Evolutionary conservation across 2,113 vertebrate species (phyloP), one percentile per base, ranked within the genome.

Genomic region (Seriola dumerili): DNA sequence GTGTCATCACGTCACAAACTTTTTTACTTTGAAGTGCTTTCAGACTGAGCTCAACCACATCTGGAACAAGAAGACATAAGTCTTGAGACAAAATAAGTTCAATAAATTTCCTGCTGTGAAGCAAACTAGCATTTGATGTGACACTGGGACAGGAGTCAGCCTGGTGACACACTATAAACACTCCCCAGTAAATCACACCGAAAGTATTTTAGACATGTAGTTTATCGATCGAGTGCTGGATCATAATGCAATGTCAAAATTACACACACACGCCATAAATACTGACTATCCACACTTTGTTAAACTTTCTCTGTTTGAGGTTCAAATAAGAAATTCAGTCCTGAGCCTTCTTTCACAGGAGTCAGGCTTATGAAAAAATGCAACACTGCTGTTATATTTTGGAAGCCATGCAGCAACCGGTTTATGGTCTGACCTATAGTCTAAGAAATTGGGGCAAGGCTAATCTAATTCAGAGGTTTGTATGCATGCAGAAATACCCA

Each of bases 291-390:
- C n/a, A 21, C 44, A 46, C 4, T 1, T 76, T 21, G 7, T 57
- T 11, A 17, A 44, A 38, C 7, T 10, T 69, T 48, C 78, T 74
- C 7, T 61, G 10, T 64, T 68, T 32, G 6, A 42, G 50, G 23
- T 62, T 57, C 7, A 36, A 55, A 76, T 76, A 69, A 64, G 40
- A 72, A 80, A 66, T 72, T 70, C 40, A 66, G 62, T 14, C 59
- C 68, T 4, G 0, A 34, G 36, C 40, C 36, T 73, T 58, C 69
- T 75, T 38, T 67, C 66, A 25, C 34, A 73, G 72, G 62, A 34
- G 68, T 52, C 59, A 57, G 44, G 8, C 55, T 85, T 61, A 76
- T 81, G 58, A 79, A 76, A 83, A 85, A 83, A 85, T 82, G 61
- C 34, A 76, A 81, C 40, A 44, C 3, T 64, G 65, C 58, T 44